Conservation (phyloP, 2,113 vertebrate genomes). For the Carlito syrichta region DNA sequence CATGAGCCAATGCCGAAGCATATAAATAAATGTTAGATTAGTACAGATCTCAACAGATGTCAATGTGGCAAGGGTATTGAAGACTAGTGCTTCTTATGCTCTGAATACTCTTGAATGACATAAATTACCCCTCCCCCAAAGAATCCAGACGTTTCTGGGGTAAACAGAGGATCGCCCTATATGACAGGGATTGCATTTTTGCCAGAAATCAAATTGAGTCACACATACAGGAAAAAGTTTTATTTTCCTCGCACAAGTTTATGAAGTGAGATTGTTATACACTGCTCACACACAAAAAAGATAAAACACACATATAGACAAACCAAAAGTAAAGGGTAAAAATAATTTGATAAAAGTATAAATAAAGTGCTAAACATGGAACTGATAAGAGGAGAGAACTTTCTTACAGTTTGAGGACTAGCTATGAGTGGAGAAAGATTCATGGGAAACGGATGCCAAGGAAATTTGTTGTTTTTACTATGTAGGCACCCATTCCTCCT, state of each 20-base stretch:
- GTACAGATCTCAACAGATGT: not conserved
- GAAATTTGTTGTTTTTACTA: not conserved
- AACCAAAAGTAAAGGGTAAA: not conserved
- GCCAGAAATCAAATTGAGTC: not conserved
- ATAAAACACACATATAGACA: not conserved
- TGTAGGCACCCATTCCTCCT: not conserved
- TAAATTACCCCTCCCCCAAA: no score
- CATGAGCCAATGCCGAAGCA: not conserved
- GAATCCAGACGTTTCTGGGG: no score
- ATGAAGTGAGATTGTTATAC: not conserved
- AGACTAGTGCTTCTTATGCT: not conserved
- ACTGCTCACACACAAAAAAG: not conserved
- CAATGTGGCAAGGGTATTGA: not conserved
- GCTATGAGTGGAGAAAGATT: no score
- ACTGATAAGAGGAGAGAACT: not conserved
- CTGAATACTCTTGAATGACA: not conserved
- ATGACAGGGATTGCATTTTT: not conserved
- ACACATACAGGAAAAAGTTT: not conserved
- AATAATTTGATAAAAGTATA: not conserved
- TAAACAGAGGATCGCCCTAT: no score
- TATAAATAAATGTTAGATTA: not conserved
- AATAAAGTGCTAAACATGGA: not conserved
- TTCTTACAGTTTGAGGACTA: not conserved
- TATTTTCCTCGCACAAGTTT: not conserved
- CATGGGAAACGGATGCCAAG: not conserved